These are phyloP conservation scores for Punctoribates punctum DNA, from an alignment of 2,888 invertebrate species.

Conservation along the genomic window DNA sequence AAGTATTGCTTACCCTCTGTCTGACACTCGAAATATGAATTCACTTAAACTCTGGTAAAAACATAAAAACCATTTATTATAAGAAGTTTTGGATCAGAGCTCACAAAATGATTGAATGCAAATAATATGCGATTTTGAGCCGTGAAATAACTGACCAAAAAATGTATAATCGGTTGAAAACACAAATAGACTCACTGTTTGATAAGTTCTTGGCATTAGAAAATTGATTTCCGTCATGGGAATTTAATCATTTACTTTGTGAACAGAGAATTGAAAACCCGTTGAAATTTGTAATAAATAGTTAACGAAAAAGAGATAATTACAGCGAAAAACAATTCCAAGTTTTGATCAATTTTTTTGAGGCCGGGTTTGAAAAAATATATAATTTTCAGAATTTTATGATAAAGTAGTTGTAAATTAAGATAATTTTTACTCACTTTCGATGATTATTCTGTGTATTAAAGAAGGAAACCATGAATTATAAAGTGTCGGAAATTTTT, in stretches of 20 bases:
- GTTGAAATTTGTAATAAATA: too few species aligned
- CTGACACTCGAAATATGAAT: not conserved
- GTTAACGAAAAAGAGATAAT: too few species aligned
- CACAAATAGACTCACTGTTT: not conserved
- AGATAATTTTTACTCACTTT: not conserved
- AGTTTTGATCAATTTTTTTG: not conserved
- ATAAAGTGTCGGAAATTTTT: not conserved
- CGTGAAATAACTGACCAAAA: not conserved
- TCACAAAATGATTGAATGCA: slow-evolving; percentile 11
- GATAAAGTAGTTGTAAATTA: slow-evolving; percentile 1
- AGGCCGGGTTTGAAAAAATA: not conserved
- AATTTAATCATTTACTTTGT: too few species aligned
- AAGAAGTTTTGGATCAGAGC: not conserved
- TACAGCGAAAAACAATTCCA: not conserved
- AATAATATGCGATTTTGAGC: not conserved
- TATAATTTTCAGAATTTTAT: not conserved
- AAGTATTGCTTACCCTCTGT: not conserved
- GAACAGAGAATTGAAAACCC: too few species aligned
- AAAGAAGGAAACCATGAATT: not conserved
- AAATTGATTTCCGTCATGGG: too few species aligned
- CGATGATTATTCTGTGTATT: not conserved
- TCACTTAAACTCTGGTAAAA: not conserved
- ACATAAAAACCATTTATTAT: not conserved
- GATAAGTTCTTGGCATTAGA: not conserved
- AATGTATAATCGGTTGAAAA: not conserved